Conservation (phyloP, 2,888 invertebrate genomes). For the Habroteleia sp. region DNA sequence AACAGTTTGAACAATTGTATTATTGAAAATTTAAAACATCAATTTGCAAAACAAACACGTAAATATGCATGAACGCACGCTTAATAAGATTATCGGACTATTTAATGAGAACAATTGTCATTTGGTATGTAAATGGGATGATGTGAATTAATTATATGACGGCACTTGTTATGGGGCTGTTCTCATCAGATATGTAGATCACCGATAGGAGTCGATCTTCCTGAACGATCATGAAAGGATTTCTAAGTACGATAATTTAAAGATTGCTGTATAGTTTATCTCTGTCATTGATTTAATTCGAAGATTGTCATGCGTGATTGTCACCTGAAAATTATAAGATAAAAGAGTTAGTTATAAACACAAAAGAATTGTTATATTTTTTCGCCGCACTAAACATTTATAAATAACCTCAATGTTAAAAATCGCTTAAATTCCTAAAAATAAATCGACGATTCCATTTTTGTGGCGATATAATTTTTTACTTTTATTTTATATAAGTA, state of each 20-base stretch:
- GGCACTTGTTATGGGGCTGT: constrained; percentile 60
- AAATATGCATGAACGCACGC: constrained; percentile 31
- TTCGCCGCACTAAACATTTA: too few species aligned
- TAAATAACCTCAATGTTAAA: too few species aligned
- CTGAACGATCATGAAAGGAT: constrained; percentile 73
- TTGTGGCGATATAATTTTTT: too few species aligned
- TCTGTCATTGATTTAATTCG: constrained; percentile 68
- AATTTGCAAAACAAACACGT: constrained; percentile 3
- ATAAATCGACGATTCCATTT: too few species aligned
- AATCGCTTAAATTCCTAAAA: too few species aligned
- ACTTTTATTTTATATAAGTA: too few species aligned
- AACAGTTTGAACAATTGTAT: too few species aligned
- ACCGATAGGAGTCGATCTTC: constrained; percentile 67
- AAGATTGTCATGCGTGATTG: constrained; percentile 67
- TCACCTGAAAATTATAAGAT: constrained; percentile 55
- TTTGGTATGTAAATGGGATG: constrained; percentile 57
- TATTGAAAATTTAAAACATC: not conserved
- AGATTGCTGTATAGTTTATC: constrained; percentile 68
- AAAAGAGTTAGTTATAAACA: constrained; percentile 27
- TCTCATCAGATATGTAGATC: constrained; percentile 72
- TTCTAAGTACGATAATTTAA: constrained; percentile 72
- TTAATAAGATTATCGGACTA: constrained; percentile 35
- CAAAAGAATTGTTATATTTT: constrained; percentile 29
- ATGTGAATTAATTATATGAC: constrained; percentile 57
- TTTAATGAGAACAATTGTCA: constrained; percentile 57